A percentile compares a stretch with the other conserved stretches of the same genome.
phyloP scores from a whole-genome alignment of 2,888 invertebrate genomes.

The Caenorhabditis sp. region DNA sequence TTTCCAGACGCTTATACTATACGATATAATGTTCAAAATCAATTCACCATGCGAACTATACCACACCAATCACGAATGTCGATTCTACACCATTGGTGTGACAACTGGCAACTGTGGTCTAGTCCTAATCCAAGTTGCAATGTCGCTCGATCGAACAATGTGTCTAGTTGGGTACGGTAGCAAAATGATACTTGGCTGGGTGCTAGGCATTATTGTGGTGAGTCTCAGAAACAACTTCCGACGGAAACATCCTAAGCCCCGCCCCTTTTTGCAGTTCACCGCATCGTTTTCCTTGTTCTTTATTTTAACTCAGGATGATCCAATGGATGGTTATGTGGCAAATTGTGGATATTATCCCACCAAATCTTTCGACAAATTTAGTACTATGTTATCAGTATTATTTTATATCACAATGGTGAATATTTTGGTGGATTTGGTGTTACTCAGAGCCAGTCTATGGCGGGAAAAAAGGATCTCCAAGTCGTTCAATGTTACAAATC shows the following conservation, averaged over 20 bases:
- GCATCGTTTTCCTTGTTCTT: conserved; percentile 6
- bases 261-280: conserved; percentile 11
- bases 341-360: conserved; percentile 21
- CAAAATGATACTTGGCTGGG: background rate
- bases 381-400: conserved; percentile 4
- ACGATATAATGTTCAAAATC: too few species aligned
- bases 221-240: background rate
- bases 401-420: conserved; percentile 24
- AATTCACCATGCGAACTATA: too few species aligned
- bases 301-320: conserved; percentile 19
- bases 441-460: conserved; percentile 9
- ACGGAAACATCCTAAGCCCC: background rate
- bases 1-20: too few species aligned
- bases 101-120: conserved; percentile 25
- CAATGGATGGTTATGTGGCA: conserved; percentile 18
- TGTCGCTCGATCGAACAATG: conserved; percentile 21
- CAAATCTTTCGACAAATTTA: conserved; percentile 8
- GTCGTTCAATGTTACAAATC: conserved; percentile 15
- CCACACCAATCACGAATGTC: too few species aligned
- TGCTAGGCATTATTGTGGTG: background rate
- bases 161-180: background rate
- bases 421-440: conserved; percentile 15
- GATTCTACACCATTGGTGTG: too few species aligned
- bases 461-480: conserved; percentile 23
- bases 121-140: conserved; percentile 28